These are phyloP conservation scores for Chaetodon auriga DNA, from an alignment of 2,113 vertebrate species.

Conservation along the genomic window DNA sequence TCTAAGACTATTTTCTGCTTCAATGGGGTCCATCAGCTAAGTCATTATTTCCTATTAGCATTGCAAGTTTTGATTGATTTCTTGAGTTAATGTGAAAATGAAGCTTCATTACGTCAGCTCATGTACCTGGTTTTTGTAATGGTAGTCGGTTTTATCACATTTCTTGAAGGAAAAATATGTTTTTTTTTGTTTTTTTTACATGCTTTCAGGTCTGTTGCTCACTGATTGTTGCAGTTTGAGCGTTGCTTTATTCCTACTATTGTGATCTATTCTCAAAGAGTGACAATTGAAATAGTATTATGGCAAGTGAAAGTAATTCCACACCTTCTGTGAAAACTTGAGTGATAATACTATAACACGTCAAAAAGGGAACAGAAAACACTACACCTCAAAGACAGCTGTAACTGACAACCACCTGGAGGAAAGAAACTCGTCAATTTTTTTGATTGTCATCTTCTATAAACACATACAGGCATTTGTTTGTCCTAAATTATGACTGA, in stretches of 20 bases:
- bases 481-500: conserved; percentile 12
- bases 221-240: background rate
- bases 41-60: conserved; percentile 74
- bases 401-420: background rate
- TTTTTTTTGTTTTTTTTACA: background rate
- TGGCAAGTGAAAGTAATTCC: background rate
- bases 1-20: conserved; percentile 78
- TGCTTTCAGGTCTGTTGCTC: background rate
- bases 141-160: conserved; percentile 37
- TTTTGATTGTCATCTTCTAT: background rate
- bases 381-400: background rate
- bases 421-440: background rate
- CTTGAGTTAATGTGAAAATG: conserved; percentile 67
- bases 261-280: conserved; percentile 10
- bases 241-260: background rate
- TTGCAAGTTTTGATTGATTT: conserved; percentile 73
- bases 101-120: conserved; percentile 57
- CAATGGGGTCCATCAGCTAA: conserved; percentile 68
- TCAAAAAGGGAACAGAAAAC: background rate
- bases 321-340: conserved; percentile 1
- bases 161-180: conserved; percentile 14
- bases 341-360: background rate
- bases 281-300: conserved; percentile 6
- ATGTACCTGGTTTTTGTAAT: conserved; percentile 23
- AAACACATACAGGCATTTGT: background rate